Base-by-base conservation (phyloP, 2,113 vertebrate species). In the Carollia perspicillata region DNA sequence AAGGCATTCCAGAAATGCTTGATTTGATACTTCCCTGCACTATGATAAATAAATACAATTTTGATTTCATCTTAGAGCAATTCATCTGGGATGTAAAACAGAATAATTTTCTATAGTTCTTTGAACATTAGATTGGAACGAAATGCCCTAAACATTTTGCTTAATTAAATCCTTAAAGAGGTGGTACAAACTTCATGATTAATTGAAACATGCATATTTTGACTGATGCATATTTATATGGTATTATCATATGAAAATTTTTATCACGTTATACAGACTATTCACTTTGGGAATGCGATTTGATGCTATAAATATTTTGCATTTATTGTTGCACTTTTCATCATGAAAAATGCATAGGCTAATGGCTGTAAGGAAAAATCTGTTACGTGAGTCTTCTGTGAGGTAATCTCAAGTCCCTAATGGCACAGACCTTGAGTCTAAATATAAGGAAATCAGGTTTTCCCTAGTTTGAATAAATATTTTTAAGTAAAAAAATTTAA, bases 241-340 rank as follows among this genome's bases (percentile, higher is more conserved):
- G 98, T 98, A 99, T 98, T 98, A 98, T 98, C 98, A 98, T 98
- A 98, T 98, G 98, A 99, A 99, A 99, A 98, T 98, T 98, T 98
- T 98, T 98, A 98, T 98, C 98, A 97, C 98, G 98, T 98, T 98
- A 97, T 95, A 97, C 95, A 98, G 98, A 98, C 98, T 98, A 90
- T 98, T 99, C 98, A 98, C 98, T 95, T 97, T 98, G 98, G 98
- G 98, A 98, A 97, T 98, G 95, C 98, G 98, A 97, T 98, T 98
- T 98, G 98, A 98, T 97, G 97, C 94, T 97, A 89, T 97, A 98
- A 98, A 98, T 95, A 96, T 96, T 98, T 95, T 0, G n/a, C 92
- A 92, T 98, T 98, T 98, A 97, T 98, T 98, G 95, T 98, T 98
- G 92, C 95, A 96, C 98, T 98, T 97, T 98, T 98, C 93, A 94